Evolutionary conservation across 2,797 vertebrate genomes (phyloP).

Genomic region (Antennarius maculatus): DNA sequence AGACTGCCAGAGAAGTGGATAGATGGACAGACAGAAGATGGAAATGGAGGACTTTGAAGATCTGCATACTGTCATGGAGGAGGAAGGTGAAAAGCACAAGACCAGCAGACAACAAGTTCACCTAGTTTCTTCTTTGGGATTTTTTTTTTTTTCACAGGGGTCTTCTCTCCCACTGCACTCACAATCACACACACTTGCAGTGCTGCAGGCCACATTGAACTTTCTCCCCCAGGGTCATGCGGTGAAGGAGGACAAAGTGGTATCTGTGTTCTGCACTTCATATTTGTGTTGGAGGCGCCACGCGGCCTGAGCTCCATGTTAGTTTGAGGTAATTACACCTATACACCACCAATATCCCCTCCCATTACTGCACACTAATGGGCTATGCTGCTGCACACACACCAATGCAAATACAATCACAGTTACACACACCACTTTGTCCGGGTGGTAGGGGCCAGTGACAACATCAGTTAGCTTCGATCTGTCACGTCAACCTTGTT

Average conservation of each 20-base stretch:
- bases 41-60: constrained; percentile 33
- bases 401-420: constrained; percentile 53
- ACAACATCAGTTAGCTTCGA: constrained; percentile 75
- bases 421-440: constrained; percentile 70
- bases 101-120: constrained; percentile 34
- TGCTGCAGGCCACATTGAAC: constrained; percentile 57
- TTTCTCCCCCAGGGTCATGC: constrained; percentile 63
- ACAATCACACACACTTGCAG: constrained; percentile 17
- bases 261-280: constrained; percentile 74
- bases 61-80: constrained; percentile 43
- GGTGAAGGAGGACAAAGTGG: constrained; percentile 73
- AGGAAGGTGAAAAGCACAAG: constrained; percentile 14
- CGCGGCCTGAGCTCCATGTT: constrained; percentile 73
- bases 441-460: constrained; percentile 58
- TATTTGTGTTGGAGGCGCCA: constrained; percentile 80
- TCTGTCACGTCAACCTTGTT: constrained; percentile 59
- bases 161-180: constrained; percentile 25
- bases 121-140: constrained; percentile 29
- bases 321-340: constrained; percentile 78
- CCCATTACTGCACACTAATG: constrained; percentile 77
- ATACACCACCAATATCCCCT: constrained; percentile 79
- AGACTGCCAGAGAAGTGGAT: constrained; percentile 48
- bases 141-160: constrained; percentile 42
- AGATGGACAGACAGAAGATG: constrained; percentile 50
- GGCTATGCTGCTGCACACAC: constrained; percentile 56